phyloP scores from a whole-genome alignment of 2,888 invertebrate genomes.

The Ennomos quercinarius region DNA sequence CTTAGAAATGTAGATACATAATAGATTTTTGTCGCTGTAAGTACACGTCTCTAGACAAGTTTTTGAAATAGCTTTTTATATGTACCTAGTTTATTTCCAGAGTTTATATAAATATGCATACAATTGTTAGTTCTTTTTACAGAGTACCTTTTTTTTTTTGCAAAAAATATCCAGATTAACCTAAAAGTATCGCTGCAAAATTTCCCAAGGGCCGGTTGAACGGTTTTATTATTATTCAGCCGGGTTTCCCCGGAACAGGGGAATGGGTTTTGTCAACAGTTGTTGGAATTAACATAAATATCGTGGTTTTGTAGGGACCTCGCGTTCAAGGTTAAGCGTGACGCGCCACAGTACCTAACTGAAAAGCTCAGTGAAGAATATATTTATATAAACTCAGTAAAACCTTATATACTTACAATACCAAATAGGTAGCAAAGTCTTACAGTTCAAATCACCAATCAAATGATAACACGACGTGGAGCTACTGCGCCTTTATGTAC shows the following conservation, averaged over 20 bases:
- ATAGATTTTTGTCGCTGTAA: too few species aligned
- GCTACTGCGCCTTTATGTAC: too few species aligned
- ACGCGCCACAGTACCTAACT: slow-evolving; percentile 3
- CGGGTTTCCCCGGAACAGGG: slow-evolving; percentile 10
- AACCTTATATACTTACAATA: too few species aligned
- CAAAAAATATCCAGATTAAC: background rate
- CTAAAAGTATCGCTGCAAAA: background rate
- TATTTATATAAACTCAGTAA: background rate
- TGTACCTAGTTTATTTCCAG: too few species aligned
- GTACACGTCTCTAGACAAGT: too few species aligned
- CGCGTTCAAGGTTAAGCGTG: slow-evolving; percentile 22
- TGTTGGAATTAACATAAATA: slow-evolving; percentile 33
- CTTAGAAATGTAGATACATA: too few species aligned
- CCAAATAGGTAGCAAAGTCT: too few species aligned
- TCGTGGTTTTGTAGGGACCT: slow-evolving; percentile 24
- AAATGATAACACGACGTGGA: too few species aligned
- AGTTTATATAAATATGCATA: too few species aligned
- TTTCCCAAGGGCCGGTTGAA: slow-evolving; percentile 2
- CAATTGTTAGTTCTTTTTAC: too few species aligned
- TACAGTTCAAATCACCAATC: too few species aligned
- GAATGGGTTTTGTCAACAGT: slow-evolving; percentile 33
- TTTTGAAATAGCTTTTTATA: too few species aligned
- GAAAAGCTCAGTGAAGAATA: background rate
- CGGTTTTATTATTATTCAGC: slow-evolving; percentile 25
- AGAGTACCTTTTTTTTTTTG: background rate